Evolutionary conservation across 2,888 invertebrate species (phyloP).

Genomic region (Nephrotoma appendiculata): DNA sequence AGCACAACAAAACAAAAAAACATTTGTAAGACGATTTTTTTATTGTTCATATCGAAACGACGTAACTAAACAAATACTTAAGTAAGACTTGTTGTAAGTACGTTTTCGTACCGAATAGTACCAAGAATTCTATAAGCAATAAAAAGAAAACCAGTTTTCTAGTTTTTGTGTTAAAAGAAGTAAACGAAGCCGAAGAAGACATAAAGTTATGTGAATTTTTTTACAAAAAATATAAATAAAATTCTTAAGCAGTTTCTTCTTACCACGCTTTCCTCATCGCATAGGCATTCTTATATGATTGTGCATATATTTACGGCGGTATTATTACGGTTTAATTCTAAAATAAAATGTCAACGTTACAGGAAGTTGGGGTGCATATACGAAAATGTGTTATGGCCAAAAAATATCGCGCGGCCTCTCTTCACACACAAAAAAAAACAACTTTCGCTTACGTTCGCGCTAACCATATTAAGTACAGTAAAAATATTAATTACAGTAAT

Average conservation of each 20-base stretch:
- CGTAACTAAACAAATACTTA: neutral
- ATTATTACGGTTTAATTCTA: neutral
- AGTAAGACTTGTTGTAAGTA: neutral
- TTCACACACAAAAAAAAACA: neutral
- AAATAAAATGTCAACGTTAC: neutral
- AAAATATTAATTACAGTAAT: too few species aligned
- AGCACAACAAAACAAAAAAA: neutral
- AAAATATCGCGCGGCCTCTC: neutral
- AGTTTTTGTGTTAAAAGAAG: neutral
- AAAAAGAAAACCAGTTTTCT: neutral
- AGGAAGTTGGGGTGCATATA: neutral
- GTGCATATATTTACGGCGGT: neutral
- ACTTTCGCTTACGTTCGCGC: neutral
- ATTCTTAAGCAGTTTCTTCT: neutral
- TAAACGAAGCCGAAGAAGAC: neutral
- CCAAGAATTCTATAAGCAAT: neutral
- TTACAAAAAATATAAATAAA: neutral
- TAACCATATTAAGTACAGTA: too few species aligned
- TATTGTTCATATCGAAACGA: neutral
- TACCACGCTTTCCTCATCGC: neutral
- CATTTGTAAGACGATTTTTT: neutral
- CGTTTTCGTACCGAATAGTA: neutral
- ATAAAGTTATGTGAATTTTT: neutral
- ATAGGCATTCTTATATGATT: neutral
- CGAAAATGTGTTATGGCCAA: neutral